Base-by-base conservation (phyloP, 2,888 invertebrate species). In the Allophyes oxyacanthae region DNA sequence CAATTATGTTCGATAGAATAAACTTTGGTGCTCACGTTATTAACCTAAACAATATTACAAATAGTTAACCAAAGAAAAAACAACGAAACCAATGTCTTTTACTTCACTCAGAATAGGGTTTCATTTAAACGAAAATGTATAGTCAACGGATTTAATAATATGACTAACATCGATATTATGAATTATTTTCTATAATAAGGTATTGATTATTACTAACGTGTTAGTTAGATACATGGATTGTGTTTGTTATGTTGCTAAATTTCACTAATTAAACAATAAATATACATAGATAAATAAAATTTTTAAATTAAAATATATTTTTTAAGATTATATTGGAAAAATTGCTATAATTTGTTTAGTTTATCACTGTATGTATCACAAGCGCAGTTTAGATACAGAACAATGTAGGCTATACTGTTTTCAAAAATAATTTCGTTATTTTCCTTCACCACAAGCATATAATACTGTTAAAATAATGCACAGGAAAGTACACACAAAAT, bases 51-150 rank as follows among this genome's bases (percentile, higher is more conserved):
- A 69, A 80, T 77, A 87, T 83, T 89, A 92, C 75, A 91, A 90
- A 85, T 87, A 90, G 85, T 86, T 87, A 89, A 91, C 88, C 85
- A 82, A 89, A 87, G 78, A 64, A 83, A 20, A 86, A 84, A 86
- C 75, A 88, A 89, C 79, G 79, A 86, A 86, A 87, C 75, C 79
- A 82, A 85, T 89, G 91, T 92, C 89, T 92, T 92, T 91, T 90
- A 82, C 79, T 84, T 71, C 74, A 79, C 74, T 79, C 76, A 76
- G 74, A 74, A 57, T 59, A 60, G 57, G 72, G 70, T 71, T 75
- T 64, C 72, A 64, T 69, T 65, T 64, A 46, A 67, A 71, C 52
- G 36, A 69, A 63, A 64, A 43, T 65, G 44, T 61, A 63, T 61
- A 62, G 63, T 63, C 54, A 73, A 64, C 60, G 46, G 69, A 46